Percentiles rank a stretch among this genome's conserved stretches.
These are phyloP conservation scores for Agapornis roseicollis DNA, from an alignment of 2,113 vertebrate genomes.

Conservation along the genomic window DNA sequence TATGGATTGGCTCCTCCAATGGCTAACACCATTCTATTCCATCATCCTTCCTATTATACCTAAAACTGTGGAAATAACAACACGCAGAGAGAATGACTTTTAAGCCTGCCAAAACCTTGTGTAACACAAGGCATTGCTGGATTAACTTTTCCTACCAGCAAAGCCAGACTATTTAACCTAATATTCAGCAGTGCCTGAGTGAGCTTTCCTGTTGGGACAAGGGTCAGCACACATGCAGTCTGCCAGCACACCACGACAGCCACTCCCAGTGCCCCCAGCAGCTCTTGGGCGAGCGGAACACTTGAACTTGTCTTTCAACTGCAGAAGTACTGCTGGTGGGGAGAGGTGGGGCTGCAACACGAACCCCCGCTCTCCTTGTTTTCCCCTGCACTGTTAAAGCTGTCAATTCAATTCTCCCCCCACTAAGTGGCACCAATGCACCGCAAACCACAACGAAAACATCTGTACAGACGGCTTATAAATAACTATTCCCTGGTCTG, in stretches of 20 bases:
- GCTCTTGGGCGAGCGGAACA: background rate
- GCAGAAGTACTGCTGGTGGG: background rate
- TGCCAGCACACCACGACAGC: background rate
- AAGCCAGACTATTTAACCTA: background rate
- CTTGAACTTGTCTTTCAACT: background rate
- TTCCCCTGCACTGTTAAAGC: constrained; percentile 21
- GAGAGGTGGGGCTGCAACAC: background rate
- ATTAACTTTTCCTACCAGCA: background rate
- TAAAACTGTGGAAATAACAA: background rate
- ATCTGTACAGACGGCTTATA: constrained; percentile 50
- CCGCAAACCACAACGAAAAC: constrained; percentile 64
- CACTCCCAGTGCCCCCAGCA: background rate
- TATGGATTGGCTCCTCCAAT: background rate
- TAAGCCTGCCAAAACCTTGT: background rate
- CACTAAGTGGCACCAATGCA: constrained; percentile 79
- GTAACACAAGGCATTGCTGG: background rate
- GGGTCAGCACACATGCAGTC: background rate
- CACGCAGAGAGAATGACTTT: background rate
- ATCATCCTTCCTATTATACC: background rate
- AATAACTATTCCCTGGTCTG: constrained; percentile 45
- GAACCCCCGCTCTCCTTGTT: background rate
- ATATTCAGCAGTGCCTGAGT: background rate
- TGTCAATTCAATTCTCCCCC: constrained; percentile 74
- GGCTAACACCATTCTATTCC: background rate
- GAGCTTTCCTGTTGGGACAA: background rate